Evolutionary conservation across 2,113 vertebrate species (phyloP).

Genomic region (Amblyornis subalaris): DNA sequence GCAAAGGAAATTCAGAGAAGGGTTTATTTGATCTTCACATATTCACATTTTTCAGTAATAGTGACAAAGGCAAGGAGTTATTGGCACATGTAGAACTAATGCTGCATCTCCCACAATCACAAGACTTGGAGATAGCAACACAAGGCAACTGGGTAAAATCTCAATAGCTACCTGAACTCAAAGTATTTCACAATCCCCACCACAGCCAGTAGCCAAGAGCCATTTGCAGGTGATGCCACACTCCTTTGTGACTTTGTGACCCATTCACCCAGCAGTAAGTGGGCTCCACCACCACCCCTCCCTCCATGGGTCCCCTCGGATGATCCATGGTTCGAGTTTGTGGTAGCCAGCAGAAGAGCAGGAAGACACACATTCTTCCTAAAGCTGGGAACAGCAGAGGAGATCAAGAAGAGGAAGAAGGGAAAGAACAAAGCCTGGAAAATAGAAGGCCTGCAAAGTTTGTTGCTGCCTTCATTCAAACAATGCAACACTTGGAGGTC

Average conservation of each 20-base stretch:
- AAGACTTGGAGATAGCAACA: not conserved
- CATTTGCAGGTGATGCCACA: not conserved
- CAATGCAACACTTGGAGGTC: not conserved
- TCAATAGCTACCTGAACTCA: not conserved
- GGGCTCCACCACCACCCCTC: not conserved
- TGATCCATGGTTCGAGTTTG: not conserved
- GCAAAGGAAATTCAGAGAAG: not conserved
- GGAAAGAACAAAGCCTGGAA: not conserved
- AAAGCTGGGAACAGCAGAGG: not conserved
- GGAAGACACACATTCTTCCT: not conserved
- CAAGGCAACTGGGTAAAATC: not conserved
- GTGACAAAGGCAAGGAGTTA: not conserved
- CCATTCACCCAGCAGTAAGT: accelerated
- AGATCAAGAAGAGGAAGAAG: not conserved
- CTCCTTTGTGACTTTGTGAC: not conserved
- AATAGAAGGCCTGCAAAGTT: not conserved
- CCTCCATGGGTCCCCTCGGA: not conserved
- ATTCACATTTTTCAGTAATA: not conserved
- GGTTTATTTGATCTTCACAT: not conserved
- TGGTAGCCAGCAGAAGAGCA: not conserved
- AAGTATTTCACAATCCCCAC: not conserved
- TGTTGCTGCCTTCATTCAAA: not conserved
- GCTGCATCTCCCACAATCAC: not conserved
- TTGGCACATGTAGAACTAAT: not conserved
- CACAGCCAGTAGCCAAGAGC: not conserved